phyloP scores from a whole-genome alignment of 2,113 vertebrate genomes.

The Vicugna pacos region DNA sequence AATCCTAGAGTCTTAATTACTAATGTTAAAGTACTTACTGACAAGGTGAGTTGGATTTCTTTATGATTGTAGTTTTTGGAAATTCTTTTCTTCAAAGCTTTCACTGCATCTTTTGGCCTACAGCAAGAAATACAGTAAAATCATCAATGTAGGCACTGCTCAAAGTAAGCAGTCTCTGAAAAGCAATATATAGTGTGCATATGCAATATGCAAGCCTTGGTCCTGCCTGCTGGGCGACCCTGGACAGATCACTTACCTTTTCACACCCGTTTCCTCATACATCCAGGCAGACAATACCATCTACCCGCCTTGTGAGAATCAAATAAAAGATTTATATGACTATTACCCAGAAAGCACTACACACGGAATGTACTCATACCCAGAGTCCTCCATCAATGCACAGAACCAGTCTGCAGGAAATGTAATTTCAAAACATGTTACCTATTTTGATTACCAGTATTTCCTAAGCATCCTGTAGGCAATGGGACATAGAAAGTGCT shows the following conservation, averaged over 20 bases:
- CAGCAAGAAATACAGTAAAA: conserved; percentile 67
- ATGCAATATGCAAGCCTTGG: neutral
- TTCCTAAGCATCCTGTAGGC: neutral
- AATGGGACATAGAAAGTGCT: neutral
- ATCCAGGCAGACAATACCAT: neutral
- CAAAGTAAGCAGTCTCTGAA: neutral
- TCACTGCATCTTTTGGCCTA: conserved; percentile 90
- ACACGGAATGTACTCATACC: neutral
- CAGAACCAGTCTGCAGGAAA: neutral
- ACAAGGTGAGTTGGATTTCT: conserved; percentile 89
- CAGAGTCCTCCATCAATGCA: neutral
- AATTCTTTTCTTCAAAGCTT: conserved; percentile 90
- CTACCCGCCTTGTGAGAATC: neutral
- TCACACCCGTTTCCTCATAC: neutral
- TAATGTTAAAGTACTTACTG: conserved; percentile 86
- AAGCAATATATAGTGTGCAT: neutral
- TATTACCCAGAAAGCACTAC: neutral
- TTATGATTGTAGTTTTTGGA: conserved; percentile 91
- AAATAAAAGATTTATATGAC: neutral
- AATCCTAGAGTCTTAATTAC: conserved; percentile 52
- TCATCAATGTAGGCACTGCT: neutral
- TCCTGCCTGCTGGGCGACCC: neutral
- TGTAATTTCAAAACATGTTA: neutral
- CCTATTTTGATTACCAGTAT: neutral
- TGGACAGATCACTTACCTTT: neutral